phyloP scores from a whole-genome alignment of 2,797 vertebrate genomes.

The Acanthurus leucopareius region DNA sequence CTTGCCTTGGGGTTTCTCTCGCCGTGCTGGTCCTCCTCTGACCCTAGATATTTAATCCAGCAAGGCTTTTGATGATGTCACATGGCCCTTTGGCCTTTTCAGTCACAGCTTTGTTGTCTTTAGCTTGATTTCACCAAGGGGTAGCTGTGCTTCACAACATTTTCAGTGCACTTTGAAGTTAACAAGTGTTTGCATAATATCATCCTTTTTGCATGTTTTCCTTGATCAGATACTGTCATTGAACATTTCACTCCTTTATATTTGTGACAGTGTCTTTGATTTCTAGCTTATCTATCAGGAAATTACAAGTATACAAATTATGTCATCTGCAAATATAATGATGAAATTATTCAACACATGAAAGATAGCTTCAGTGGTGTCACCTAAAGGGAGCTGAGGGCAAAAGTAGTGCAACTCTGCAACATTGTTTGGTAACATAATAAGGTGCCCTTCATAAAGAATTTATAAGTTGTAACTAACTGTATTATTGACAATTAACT shows the following conservation, averaged over 20 bases:
- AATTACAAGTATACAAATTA: not conserved
- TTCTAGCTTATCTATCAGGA: not conserved
- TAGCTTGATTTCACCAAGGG: conserved; percentile 1
- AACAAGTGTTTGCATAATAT: not conserved
- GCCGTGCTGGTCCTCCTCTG: conserved; percentile 5
- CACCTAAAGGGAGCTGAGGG: not conserved
- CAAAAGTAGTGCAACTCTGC: not conserved
- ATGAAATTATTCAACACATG: too few species aligned
- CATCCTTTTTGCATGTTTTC: not conserved
- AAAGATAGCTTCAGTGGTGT: too few species aligned
- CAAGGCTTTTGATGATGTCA: conserved; percentile 36
- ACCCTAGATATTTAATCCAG: conserved; percentile 20
- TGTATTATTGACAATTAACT: not conserved
- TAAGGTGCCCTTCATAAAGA: not conserved
- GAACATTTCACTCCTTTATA: not conserved
- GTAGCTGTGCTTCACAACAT: not conserved
- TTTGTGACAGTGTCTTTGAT: not conserved
- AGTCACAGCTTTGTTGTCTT: conserved; percentile 4
- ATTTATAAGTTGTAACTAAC: not conserved
- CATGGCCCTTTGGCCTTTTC: conserved; percentile 20
- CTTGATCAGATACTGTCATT: not conserved
- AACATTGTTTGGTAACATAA: not conserved
- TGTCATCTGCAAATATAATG: not conserved
- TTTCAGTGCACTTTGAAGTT: not conserved
- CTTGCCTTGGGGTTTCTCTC: conserved; percentile 32